Percentiles rank a stretch among this genome's conserved stretches.
phyloP scores from a whole-genome alignment of 2,113 vertebrate genomes.

The Cynoglossus semilaevis region DNA sequence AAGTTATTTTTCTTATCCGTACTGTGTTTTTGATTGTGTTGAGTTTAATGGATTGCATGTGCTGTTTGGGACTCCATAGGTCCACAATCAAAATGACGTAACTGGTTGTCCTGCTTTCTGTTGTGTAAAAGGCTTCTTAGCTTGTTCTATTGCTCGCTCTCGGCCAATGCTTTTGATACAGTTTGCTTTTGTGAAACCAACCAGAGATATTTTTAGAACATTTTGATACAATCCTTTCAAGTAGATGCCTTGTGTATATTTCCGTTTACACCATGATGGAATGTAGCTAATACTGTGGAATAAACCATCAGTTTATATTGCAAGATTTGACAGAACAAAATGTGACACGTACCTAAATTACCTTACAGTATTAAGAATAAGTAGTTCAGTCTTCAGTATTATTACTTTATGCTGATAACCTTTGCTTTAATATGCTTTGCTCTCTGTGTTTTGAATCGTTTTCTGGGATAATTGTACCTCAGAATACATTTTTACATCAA shows the following conservation, averaged over 20 bases:
- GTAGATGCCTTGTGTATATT: slow-evolving; percentile 78
- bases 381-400: slow-evolving; percentile 65
- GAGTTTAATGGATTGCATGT: slow-evolving; percentile 76
- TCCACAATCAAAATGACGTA: slow-evolving; percentile 75
- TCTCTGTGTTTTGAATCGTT: slow-evolving; percentile 65
- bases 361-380: slow-evolving; percentile 61
- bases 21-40: slow-evolving; percentile 72
- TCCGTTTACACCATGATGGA: slow-evolving; percentile 72
- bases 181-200: slow-evolving; percentile 78
- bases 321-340: slow-evolving; percentile 69
- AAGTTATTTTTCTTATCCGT: slow-evolving; percentile 59
- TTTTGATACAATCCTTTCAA: slow-evolving; percentile 79
- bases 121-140: slow-evolving; percentile 66
- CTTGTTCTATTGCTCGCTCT: slow-evolving; percentile 72
- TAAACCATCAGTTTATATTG: slow-evolving; percentile 70
- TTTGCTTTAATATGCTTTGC: slow-evolving; percentile 77
- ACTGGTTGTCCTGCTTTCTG: slow-evolving; percentile 72
- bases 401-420: slow-evolving; percentile 66
- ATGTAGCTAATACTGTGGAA: slow-evolving; percentile 76
- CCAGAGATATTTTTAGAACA: slow-evolving; percentile 78
- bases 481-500: slow-evolving; percentile 63
- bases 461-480: slow-evolving; percentile 70
- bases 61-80: slow-evolving; percentile 70
- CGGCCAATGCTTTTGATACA: slow-evolving; percentile 76
- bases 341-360: slow-evolving; percentile 73